A percentile compares a stretch with the other conserved stretches of the same genome.
Evolutionary conservation across 2,888 invertebrate species (phyloP).

Genomic region (Platycheirus albimanus): DNA sequence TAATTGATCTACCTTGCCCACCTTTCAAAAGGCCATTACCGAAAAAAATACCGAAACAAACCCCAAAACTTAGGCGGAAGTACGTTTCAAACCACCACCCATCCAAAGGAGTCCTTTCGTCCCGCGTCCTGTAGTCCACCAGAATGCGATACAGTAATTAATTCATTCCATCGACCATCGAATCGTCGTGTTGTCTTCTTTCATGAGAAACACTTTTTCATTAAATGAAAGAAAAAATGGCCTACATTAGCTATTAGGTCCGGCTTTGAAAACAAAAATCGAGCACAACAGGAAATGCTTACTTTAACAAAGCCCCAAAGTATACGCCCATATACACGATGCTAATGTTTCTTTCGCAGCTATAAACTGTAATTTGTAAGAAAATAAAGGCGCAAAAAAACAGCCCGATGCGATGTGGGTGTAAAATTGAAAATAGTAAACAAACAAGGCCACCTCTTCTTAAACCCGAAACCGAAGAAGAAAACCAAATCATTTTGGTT

Average conservation of each 20-base stretch:
- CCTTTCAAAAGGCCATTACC: neutral
- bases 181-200: no score
- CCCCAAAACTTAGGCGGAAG: slow-evolving; percentile 4
- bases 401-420: slow-evolving; percentile 1
- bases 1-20: slow-evolving; percentile 14
- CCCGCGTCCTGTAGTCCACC: no score
- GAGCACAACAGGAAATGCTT: neutral
- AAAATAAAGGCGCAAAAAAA: slow-evolving; percentile 23
- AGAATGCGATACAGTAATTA: no score
- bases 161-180: no score
- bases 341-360: neutral
- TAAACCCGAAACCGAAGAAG: neutral
- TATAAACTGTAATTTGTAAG: neutral
- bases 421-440: slow-evolving; percentile 28
- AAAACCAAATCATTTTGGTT: neutral
- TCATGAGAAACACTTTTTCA: no score
- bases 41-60: slow-evolving; percentile 26
- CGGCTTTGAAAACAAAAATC: neutral
- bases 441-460: neutral
- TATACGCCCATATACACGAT: neutral
- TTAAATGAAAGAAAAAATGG: neutral
- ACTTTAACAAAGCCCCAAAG: neutral
- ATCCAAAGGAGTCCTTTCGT: no score
- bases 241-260: neutral
- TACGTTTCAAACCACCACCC: no score